Conservation (phyloP, 2,888 invertebrate genomes). For the Bugula neritina region DNA sequence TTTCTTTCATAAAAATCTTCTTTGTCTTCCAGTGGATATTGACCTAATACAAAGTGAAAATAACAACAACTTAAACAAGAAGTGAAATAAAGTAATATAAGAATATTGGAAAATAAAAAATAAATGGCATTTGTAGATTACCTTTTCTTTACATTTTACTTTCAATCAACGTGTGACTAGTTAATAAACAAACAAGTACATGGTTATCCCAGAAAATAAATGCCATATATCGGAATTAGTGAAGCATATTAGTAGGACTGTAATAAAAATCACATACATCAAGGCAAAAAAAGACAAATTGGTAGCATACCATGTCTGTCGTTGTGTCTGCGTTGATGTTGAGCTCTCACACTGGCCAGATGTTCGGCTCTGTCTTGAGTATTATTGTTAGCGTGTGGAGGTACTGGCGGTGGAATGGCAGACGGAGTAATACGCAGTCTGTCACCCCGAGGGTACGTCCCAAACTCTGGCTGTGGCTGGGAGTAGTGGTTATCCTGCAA, state of each 20-base stretch:
- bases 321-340: constrained; percentile 60
- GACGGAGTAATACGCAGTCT: not conserved
- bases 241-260: too few species aligned
- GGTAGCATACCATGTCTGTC: constrained; percentile 56
- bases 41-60: constrained; percentile 49
- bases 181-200: too few species aligned
- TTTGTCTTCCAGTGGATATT: constrained; percentile 59
- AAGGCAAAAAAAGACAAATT: too few species aligned
- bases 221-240: too few species aligned
- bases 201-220: too few species aligned
- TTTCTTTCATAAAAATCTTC: constrained; percentile 45
- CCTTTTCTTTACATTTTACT: too few species aligned
- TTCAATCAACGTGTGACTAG: too few species aligned
- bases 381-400: constrained; percentile 20
- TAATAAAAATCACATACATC: too few species aligned
- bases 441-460: constrained; percentile 8
- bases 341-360: constrained; percentile 56
- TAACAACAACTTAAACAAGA: too few species aligned
- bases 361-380: constrained; percentile 47
- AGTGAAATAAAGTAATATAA: too few species aligned
- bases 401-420: constrained; percentile 19
- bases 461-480: constrained; percentile 37
- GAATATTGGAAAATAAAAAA: too few species aligned
- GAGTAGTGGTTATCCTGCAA: constrained; percentile 31
- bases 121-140: too few species aligned